Evolutionary conservation across 2,888 invertebrate genomes (phyloP).

Genomic region (Brenthis daphne): DNA sequence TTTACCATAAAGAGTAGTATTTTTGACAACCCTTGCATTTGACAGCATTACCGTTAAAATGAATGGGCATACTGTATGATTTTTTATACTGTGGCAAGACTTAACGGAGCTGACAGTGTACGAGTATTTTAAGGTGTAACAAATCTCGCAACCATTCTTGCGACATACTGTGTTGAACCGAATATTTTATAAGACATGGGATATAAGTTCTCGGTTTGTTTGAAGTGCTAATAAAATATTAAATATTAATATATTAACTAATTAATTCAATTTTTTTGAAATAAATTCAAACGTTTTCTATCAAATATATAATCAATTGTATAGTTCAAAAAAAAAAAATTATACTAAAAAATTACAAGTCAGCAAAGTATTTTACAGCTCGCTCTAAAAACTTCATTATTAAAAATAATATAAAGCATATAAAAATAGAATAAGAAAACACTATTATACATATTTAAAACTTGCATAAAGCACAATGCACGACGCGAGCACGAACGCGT

Average conservation of each 20-base stretch:
- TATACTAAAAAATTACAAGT: neutral
- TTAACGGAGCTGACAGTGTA: slow-evolving; percentile 12
- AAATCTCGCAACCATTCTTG: slow-evolving; percentile 17
- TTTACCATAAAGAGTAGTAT: no score
- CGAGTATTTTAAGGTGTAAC: slow-evolving; percentile 20
- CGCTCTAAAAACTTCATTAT: neutral
- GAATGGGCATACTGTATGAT: no score
- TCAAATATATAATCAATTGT: no score
- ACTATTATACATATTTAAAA: slow-evolving; percentile 1
- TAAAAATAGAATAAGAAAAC: neutral
- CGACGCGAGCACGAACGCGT: neutral
- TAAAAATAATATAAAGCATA: neutral
- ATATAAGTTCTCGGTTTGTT: neutral
- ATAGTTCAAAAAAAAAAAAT: neutral
- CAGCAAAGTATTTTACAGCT: no score
- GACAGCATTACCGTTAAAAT: no score
- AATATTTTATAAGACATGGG: neutral
- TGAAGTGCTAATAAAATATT: neutral
- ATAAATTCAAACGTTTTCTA: no score
- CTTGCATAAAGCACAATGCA: slow-evolving; percentile 9
- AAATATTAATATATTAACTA: no score
- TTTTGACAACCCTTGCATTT: no score
- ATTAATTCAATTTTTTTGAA: no score
- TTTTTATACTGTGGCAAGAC: no score
- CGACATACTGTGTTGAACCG: neutral